A percentile compares a stretch with the other conserved stretches of the same genome.
These are phyloP conservation scores for Erpobdella octoculata DNA, from an alignment of 2,888 invertebrate genomes.

Conservation along the genomic window DNA sequence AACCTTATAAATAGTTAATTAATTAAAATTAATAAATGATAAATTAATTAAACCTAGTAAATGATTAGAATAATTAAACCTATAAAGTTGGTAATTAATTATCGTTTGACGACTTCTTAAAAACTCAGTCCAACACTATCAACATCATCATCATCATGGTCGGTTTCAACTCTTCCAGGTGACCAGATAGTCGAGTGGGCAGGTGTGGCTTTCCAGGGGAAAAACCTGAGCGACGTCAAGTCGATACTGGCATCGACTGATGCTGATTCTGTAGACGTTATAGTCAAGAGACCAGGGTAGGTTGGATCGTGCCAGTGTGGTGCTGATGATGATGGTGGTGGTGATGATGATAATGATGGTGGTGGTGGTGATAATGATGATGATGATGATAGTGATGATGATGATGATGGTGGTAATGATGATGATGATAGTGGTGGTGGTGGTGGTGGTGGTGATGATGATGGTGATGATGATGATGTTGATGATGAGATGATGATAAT, in stretches of 20 bases:
- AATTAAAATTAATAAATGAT: no score
- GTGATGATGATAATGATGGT: slow-evolving; percentile 11
- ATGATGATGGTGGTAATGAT: slow-evolving; percentile 21
- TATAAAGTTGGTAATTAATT: no score
- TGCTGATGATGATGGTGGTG: background rate
- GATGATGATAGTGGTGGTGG: slow-evolving; percentile 27
- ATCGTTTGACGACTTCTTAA: no score
- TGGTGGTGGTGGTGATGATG: background rate
- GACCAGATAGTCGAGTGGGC: slow-evolving; percentile 76
- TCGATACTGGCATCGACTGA: background rate
- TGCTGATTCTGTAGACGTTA: background rate
- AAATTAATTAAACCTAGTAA: no score
- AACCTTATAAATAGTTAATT: no score
- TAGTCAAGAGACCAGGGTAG: slow-evolving; percentile 19
- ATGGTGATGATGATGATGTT: background rate
- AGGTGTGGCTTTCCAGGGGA: slow-evolving; percentile 72
- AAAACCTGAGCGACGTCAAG: slow-evolving; percentile 6
- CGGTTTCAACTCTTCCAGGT: no score
- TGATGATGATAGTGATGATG: slow-evolving; percentile 19
- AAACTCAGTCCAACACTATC: no score
- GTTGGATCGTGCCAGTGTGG: no score
- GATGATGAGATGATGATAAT: slow-evolving; percentile 14
- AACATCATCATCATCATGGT: no score
- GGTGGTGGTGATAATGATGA: background rate
- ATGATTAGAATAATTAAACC: no score